These are phyloP conservation scores for Idaea straminata DNA, from an alignment of 2,888 invertebrate species.

Conservation along the genomic window DNA sequence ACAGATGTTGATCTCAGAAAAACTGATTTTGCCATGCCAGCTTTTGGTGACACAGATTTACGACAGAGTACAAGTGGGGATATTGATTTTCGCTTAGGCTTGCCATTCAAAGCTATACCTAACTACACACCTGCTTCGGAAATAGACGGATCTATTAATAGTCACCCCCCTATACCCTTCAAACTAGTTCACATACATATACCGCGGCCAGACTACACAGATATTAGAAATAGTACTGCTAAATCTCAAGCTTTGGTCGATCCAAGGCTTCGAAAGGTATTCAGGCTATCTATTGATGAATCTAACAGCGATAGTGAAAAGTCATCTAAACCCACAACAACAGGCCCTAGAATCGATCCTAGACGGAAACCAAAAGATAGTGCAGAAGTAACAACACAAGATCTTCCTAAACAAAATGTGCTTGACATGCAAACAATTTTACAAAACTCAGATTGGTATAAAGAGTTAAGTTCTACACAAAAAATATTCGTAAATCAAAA, in stretches of 20 bases:
- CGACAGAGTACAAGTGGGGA: slow-evolving; percentile 81
- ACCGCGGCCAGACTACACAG: slow-evolving; percentile 87
- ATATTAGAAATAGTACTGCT: slow-evolving; percentile 84
- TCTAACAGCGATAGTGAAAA: slow-evolving; percentile 81
- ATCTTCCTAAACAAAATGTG: slow-evolving; percentile 53
- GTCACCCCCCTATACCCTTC: slow-evolving; percentile 87
- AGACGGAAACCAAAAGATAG: slow-evolving; percentile 69
- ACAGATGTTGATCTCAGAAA: slow-evolving; percentile 77
- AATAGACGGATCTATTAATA: slow-evolving; percentile 90
- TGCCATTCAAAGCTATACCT: slow-evolving; percentile 90
- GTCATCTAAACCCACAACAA: slow-evolving; percentile 50
- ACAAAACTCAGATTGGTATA: slow-evolving; percentile 85
- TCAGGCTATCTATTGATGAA: slow-evolving; percentile 83
- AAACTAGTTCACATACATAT: slow-evolving; percentile 82
- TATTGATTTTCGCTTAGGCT: slow-evolving; percentile 86
- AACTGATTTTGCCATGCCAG: slow-evolving; percentile 75
- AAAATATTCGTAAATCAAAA: slow-evolving; percentile 86
- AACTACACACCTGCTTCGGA: slow-evolving; percentile 92
- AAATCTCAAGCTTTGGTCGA: slow-evolving; percentile 87
- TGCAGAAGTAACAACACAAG: slow-evolving; percentile 44
- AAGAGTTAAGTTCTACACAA: slow-evolving; percentile 85
- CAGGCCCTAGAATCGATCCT: slow-evolving; percentile 70
- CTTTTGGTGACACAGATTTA: slow-evolving; percentile 84
- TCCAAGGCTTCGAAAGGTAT: slow-evolving; percentile 88
- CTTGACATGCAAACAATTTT: slow-evolving; percentile 82